phyloP scores from a whole-genome alignment of 2,888 invertebrate genomes.

The Sarcophaga rosellei region DNA sequence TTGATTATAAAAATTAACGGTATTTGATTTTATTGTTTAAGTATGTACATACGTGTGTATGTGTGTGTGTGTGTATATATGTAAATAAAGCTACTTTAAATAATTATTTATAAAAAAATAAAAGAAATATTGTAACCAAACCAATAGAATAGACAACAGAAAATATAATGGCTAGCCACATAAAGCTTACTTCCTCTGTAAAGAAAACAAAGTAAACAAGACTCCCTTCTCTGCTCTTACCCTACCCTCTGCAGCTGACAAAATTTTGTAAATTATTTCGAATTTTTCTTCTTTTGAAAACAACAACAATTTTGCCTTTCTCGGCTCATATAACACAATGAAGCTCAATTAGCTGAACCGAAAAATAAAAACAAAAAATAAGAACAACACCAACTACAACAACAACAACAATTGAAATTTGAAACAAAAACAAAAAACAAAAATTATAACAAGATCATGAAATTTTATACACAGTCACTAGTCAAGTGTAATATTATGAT shows the following conservation, averaged over 20 bases:
- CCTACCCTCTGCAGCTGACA: not conserved
- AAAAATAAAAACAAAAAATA: conserved; percentile 23
- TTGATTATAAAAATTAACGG: not conserved
- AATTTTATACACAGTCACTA: conserved; percentile 43
- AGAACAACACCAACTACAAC: not conserved
- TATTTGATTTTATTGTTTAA: not conserved
- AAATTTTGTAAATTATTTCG: not conserved
- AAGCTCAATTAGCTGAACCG: conserved; percentile 36
- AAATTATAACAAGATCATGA: conserved; percentile 61
- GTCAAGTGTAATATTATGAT: conserved; percentile 59
- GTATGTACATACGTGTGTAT: not conserved
- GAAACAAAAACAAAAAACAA: conserved; percentile 16
- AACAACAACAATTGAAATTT: conserved; percentile 36
- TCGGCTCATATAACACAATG: conserved; percentile 56
- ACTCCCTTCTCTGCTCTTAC: not conserved
- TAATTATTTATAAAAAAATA: conserved; percentile 26
- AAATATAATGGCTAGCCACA: not conserved
- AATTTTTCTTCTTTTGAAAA: no score
- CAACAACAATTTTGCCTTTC: conserved; percentile 35
- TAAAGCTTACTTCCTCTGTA: conserved; percentile 43
- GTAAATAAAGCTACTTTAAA: conserved; percentile 47
- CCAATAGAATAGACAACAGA: no score
- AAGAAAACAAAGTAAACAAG: not conserved
- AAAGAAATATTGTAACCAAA: no score
- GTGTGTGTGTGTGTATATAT: no score